Conservation (phyloP, 2,888 invertebrate species). For the Plagodis dolabraria region DNA sequence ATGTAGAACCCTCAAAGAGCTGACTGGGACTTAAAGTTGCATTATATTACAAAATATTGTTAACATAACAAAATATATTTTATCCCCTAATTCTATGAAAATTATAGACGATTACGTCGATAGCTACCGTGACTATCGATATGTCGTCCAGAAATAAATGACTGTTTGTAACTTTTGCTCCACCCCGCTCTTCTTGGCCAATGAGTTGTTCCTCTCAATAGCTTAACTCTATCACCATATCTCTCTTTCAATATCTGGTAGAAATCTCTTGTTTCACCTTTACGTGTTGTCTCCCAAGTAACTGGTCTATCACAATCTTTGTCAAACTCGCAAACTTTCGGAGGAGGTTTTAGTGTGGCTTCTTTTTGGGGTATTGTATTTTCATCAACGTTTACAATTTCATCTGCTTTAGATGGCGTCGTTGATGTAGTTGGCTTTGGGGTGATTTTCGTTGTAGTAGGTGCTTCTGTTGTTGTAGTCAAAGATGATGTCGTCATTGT, state of each 20-base stretch:
- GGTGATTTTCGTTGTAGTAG: neutral
- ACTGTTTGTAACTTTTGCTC: constrained; percentile 26
- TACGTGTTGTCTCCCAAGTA: constrained; percentile 71
- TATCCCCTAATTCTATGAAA: too few species aligned
- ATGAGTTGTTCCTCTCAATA: constrained; percentile 62
- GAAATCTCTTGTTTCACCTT: constrained; percentile 69
- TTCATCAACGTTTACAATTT: constrained; percentile 8
- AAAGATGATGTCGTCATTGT: neutral
- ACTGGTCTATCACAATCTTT: constrained; percentile 57
- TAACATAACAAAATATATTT: too few species aligned
- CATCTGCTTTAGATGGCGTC: neutral
- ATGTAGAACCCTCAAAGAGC: too few species aligned
- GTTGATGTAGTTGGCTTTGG: constrained; percentile 1
- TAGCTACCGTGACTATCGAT: constrained; percentile 29
- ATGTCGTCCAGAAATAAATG: constrained; percentile 48
- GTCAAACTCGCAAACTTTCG: neutral
- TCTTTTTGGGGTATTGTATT: constrained; percentile 16
- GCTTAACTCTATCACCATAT: constrained; percentile 54
- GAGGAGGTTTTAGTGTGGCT: neutral
- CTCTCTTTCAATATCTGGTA: constrained; percentile 61
- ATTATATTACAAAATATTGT: too few species aligned
- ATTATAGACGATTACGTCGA: neutral
- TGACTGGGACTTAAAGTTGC: too few species aligned
- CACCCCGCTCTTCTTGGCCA: constrained; percentile 37
- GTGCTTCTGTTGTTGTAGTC: neutral